Percentiles rank a stretch among this genome's conserved stretches.
Evolutionary conservation across 2,113 vertebrate species (phyloP).

Genomic region (Platanista minor): DNA sequence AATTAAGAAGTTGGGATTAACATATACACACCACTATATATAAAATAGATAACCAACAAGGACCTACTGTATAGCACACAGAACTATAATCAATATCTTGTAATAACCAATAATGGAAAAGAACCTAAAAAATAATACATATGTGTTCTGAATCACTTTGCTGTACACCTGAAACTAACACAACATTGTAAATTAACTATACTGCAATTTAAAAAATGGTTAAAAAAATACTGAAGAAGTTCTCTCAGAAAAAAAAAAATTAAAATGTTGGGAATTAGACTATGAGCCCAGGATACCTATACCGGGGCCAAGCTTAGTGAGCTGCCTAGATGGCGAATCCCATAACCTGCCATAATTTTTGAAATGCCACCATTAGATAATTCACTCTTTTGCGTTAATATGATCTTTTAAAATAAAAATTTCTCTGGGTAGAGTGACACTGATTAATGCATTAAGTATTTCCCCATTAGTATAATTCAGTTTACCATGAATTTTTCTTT

Average conservation of each 20-base stretch:
- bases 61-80: neutral
- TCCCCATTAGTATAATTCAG: neutral
- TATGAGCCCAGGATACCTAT: neutral
- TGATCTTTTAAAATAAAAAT: neutral
- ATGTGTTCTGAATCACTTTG: neutral
- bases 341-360: neutral
- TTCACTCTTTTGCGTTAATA: neutral
- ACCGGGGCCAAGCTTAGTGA: neutral
- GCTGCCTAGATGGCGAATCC: fast-evolving
- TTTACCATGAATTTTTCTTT: neutral
- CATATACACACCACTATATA: neutral
- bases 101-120: neutral
- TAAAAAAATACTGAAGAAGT: neutral
- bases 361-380: neutral
- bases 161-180: neutral
- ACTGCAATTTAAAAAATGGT: neutral
- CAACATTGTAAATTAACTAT: neutral
- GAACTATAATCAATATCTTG: neutral
- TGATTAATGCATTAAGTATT: neutral
- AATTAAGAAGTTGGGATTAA: neutral
- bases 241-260: neutral
- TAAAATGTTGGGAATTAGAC: neutral
- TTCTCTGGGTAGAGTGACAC: neutral
- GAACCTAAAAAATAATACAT: neutral
- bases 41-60: neutral